A percentile compares a stretch with the other conserved stretches of the same genome.
These are phyloP conservation scores for Conops quadrifasciatus DNA, from an alignment of 2,888 invertebrate genomes.

Conservation along the genomic window DNA sequence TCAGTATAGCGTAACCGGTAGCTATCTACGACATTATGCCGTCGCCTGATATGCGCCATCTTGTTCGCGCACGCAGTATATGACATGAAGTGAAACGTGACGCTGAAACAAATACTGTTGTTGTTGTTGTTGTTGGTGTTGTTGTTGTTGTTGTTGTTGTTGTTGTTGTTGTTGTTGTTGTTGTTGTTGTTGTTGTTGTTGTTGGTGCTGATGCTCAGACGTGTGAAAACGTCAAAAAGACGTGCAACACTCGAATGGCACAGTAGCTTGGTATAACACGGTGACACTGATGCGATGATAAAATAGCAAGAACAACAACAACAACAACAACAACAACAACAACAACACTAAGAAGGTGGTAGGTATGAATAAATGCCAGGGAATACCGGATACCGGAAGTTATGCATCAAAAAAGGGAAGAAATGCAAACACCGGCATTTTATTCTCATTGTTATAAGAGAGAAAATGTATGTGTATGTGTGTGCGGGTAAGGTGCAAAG, in stretches of 20 bases:
- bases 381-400: slow-evolving; percentile 4
- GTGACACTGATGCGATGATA: background rate
- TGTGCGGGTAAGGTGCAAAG: too few relatives aligned
- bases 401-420: slow-evolving; percentile 54
- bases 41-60: slow-evolving; percentile 18
- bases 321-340: background rate
- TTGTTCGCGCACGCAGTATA: slow-evolving; percentile 44
- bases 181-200: too few relatives aligned
- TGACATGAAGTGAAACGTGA: slow-evolving; percentile 53
- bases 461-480: background rate
- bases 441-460: background rate
- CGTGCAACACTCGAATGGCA: slow-evolving; percentile 47
- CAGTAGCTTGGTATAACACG: background rate
- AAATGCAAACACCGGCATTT: slow-evolving; percentile 53
- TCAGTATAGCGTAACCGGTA: slow-evolving; percentile 14
- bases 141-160: slow-evolving; percentile 48
- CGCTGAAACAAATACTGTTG: slow-evolving; percentile 61
- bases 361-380: background rate
- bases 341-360: background rate
- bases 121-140: too few relatives aligned
- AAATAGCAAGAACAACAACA: background rate
- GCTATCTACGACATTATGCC: background rate
- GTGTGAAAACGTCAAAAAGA: slow-evolving; percentile 65
- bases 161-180: slow-evolving; percentile 33
- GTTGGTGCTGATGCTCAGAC: slow-evolving; percentile 58